A percentile compares a stretch with the other conserved stretches of the same genome.
Conservation (phyloP, 2,888 invertebrate genomes). For the Cylloceria caligata region DNA sequence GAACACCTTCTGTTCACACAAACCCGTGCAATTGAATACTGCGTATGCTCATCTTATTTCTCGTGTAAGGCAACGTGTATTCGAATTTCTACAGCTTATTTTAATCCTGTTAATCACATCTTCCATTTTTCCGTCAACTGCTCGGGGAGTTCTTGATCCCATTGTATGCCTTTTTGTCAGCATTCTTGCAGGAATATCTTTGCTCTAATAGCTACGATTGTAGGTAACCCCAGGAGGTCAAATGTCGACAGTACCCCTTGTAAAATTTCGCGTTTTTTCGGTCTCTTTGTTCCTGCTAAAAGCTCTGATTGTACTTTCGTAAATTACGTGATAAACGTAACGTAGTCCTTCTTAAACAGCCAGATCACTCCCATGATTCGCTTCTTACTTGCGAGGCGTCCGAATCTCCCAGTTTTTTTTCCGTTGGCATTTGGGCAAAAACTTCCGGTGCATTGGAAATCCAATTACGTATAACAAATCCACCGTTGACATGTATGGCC, state of each 20-base stretch:
- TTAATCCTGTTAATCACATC: no score
- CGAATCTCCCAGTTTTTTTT: slow-evolving; percentile 64
- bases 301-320: slow-evolving; percentile 24
- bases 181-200: slow-evolving; percentile 71
- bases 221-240: slow-evolving; percentile 72
- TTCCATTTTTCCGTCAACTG: no score
- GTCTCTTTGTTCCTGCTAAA: slow-evolving; percentile 44
- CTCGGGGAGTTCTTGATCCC: no score
- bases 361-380: slow-evolving; percentile 69
- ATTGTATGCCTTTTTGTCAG: slow-evolving; percentile 62
- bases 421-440: not conserved
- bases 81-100: no score
- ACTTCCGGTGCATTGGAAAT: slow-evolving; percentile 7
- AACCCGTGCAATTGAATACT: no score
- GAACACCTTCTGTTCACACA: no score
- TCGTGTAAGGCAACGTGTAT: no score
- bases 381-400: slow-evolving; percentile 60
- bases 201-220: slow-evolving; percentile 63
- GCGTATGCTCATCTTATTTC: no score
- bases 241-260: slow-evolving; percentile 70
- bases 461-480: slow-evolving; percentile 33
- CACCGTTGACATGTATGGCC: slow-evolving; percentile 1
- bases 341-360: slow-evolving; percentile 52
- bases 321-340: not conserved
- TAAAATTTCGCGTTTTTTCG: slow-evolving; percentile 68